These are phyloP conservation scores for Achlya flavicornis DNA, from an alignment of 2,888 invertebrate species.

Conservation along the genomic window DNA sequence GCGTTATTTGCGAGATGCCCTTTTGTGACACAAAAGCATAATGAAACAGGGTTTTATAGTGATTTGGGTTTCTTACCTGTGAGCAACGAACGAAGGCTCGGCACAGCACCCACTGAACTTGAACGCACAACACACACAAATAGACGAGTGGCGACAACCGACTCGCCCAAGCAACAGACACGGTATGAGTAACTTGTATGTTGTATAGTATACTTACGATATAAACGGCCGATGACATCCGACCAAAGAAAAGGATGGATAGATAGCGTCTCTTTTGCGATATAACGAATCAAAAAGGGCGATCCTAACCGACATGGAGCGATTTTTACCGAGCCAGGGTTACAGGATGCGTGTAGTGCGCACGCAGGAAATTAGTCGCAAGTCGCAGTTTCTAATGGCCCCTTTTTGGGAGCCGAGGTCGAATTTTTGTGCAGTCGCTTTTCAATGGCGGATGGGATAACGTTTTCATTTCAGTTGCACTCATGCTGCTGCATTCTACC, in stretches of 20 bases:
- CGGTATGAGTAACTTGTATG: slow-evolving; percentile 67
- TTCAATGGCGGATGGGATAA: too few relatives aligned
- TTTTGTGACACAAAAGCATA: slow-evolving; percentile 61
- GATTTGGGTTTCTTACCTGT: slow-evolving; percentile 60
- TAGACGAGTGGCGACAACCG: slow-evolving; percentile 72
- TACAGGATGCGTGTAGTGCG: slow-evolving; percentile 64
- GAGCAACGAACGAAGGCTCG: slow-evolving; percentile 52
- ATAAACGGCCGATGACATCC: slow-evolving; percentile 76
- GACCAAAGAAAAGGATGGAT: slow-evolving; percentile 51
- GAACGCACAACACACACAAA: slow-evolving; percentile 74
- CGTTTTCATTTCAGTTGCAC: too few relatives aligned
- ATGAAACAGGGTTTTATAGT: slow-evolving; percentile 25
- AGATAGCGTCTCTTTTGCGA: slow-evolving; percentile 41
- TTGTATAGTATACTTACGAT: slow-evolving; percentile 30
- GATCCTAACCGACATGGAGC: slow-evolving; percentile 46
- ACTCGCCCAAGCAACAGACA: slow-evolving; percentile 70
- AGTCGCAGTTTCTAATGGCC: slow-evolving; percentile 27
- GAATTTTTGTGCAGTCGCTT: neutral
- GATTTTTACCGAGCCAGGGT: slow-evolving; percentile 44
- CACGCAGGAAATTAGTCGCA: slow-evolving; percentile 63
- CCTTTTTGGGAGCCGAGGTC: slow-evolving; percentile 22
- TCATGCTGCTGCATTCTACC: too few relatives aligned
- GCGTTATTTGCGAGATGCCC: slow-evolving; percentile 47
- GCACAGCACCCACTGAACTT: slow-evolving; percentile 70
- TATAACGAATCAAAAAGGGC: slow-evolving; percentile 38